Evolutionary conservation across 2,888 invertebrate genomes (phyloP), one percentile per base, ranked within the genome.

Genomic region (Tiphia femorata): DNA sequence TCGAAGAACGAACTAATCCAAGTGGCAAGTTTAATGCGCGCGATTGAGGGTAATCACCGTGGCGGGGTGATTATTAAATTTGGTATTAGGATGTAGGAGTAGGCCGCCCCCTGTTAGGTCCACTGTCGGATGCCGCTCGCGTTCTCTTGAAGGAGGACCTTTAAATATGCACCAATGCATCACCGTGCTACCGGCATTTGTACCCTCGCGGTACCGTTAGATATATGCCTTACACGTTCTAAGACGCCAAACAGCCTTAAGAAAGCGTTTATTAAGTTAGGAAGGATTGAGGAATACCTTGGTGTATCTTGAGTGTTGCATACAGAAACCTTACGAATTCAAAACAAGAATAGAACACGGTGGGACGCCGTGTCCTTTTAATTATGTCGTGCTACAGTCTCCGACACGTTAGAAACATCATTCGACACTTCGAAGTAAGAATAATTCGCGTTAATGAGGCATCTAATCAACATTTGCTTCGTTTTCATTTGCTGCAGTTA

Each of bases 221-320:
- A 61, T 76, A 72, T 74, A 70, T 74, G 64, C 49, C 46, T 5
- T 51, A 49, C 50, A 35, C 41, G 33, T 44, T 64, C 64, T 77
- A 82, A 82, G 78, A 77, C 80, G 68, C 61, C 74, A 82, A 83
- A 83, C 80, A 80, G 79, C 76, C 82, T 83, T 83, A 83, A 81
- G 77, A 74, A 67, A 63, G 55, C 64, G 55, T 69, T 80, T 79
- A 83, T 82, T 80, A 72, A 76, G 77, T 82, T 83, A 81, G 57
- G 52, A 66, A 62, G 77, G 81, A 82, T 83, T 82, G 70, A 56
- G 64, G 80, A 82, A 80, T 77, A 79, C 79, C 82, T 78, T 81
- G 76, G 67, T 71, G 71, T 72, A 76, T 74, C 71, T 76, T 70
- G 67, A 33, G 33, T 70, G 62, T 64, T 65, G 70, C 62, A 77